Evolutionary conservation across 2,113 vertebrate species (phyloP).

Genomic region (Neotoma lepida): DNA sequence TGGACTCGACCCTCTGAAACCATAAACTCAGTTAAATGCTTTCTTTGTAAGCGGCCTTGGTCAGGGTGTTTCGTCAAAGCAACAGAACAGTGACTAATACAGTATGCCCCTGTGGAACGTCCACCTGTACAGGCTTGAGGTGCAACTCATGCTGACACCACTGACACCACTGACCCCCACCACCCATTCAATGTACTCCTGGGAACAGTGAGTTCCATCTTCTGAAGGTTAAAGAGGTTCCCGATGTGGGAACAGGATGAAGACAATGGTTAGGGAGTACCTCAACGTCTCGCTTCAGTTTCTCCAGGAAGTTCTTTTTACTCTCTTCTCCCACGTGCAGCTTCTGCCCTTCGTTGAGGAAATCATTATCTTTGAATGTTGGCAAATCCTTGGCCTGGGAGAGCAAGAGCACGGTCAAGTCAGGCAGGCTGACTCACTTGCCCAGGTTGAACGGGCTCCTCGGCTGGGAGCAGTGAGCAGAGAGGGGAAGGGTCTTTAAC

Average conservation of each 20-base stretch:
- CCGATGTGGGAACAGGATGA: neutral
- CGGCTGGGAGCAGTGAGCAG: neutral
- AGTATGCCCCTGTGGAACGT: neutral
- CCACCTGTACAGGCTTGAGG: neutral
- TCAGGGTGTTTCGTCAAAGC: neutral
- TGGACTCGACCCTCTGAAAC: neutral
- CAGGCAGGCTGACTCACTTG: too few relatives aligned
- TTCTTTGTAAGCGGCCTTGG: neutral
- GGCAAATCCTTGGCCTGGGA: conserved; percentile 96
- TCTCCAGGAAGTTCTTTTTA: conserved; percentile 96
- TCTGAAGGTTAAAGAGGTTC: neutral
- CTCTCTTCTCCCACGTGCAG: conserved; percentile 95
- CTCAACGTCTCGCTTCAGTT: conserved; percentile 95
- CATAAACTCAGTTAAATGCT: neutral
- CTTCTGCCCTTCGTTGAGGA: conserved; percentile 96
- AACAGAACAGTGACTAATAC: neutral
- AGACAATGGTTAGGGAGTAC: conserved; percentile 82
- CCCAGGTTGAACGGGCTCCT: neutral
- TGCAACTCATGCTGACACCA: fast-evolving
- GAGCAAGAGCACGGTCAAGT: neutral
- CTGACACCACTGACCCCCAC: neutral
- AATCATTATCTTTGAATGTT: conserved; percentile 97
- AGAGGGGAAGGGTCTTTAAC: neutral
- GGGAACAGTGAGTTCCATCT: neutral
- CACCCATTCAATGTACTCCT: neutral